Evolutionary conservation across 1,140 invertebrate genomes (phyloP).

Genomic region (Drepana arcuata): DNA sequence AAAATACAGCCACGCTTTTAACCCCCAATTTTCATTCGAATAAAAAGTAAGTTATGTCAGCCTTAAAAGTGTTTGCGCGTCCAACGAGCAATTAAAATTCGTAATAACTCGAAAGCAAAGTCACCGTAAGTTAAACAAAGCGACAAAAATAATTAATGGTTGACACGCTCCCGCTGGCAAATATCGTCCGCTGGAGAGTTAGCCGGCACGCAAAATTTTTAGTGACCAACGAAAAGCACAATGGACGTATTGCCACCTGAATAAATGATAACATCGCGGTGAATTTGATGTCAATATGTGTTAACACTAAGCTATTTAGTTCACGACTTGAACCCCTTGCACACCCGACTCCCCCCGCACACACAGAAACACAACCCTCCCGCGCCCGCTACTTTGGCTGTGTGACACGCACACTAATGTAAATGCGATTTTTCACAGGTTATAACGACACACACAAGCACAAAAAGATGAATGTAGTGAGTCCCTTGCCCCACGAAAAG

Average conservation of each 20-base stretch:
- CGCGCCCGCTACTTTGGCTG: constrained; percentile 23
- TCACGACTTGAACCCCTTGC: constrained; percentile 59
- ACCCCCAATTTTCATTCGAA: constrained; percentile 3
- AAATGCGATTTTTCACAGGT: constrained; percentile 68
- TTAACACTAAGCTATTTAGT: constrained; percentile 73
- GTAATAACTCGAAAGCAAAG: constrained; percentile 57
- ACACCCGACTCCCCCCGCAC: constrained; percentile 40
- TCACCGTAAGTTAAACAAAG: constrained; percentile 60
- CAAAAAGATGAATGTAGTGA: constrained; percentile 46
- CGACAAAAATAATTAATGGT: constrained; percentile 61
- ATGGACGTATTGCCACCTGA: constrained; percentile 61
- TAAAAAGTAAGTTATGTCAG: constrained; percentile 20
- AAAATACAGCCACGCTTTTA: too few species aligned
- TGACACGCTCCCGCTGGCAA: constrained; percentile 24
- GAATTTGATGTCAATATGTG: constrained; percentile 72
- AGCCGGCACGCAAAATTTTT: constrained; percentile 31
- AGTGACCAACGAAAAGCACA: constrained; percentile 49
- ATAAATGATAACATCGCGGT: constrained; percentile 71
- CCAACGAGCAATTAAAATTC: constrained; percentile 51
- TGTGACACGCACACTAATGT: constrained; percentile 39
- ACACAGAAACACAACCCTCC: constrained; percentile 9
- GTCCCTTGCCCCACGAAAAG: constrained; percentile 61
- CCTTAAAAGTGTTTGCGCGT: constrained; percentile 20
- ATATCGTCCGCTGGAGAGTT: constrained; percentile 7
- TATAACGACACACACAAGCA: constrained; percentile 44